A percentile compares a stretch with the other conserved stretches of the same genome.
Conservation (phyloP, 2,888 invertebrate species). For the Loripinus fragilis region DNA sequence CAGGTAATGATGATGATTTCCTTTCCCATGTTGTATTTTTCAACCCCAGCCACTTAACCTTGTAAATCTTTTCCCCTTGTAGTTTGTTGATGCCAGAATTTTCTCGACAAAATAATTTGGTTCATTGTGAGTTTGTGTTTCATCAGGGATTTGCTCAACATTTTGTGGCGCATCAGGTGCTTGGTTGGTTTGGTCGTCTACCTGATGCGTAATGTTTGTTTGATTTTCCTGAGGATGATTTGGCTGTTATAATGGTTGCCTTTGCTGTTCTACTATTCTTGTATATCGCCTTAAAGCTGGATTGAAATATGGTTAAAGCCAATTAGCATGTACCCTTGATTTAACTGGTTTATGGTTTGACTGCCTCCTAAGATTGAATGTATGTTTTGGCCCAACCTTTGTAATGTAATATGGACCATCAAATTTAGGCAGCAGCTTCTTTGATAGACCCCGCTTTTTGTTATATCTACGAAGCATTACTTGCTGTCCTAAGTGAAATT, state of each 20-base stretch:
- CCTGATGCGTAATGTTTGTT: too few relatives aligned
- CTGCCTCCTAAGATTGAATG: background rate
- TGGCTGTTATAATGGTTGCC: background rate
- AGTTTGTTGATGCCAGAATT: constrained; percentile 6
- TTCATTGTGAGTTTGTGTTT: background rate
- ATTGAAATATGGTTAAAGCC: constrained; percentile 14
- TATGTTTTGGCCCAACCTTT: constrained; percentile 39
- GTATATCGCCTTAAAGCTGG: background rate
- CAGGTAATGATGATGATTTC: background rate
- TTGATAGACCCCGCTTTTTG: constrained; percentile 22
- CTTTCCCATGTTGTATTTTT: constrained; percentile 1
- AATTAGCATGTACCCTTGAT: background rate
- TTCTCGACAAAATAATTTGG: constrained; percentile 5
- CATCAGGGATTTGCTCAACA: too few relatives aligned
- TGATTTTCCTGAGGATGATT: too few relatives aligned
- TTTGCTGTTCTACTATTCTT: background rate
- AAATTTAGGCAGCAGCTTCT: constrained; percentile 33
- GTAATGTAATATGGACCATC: constrained; percentile 44
- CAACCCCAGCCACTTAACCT: background rate
- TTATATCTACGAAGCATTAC: constrained; percentile 26
- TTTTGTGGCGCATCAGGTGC: too few relatives aligned
- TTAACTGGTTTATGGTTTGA: too few relatives aligned
- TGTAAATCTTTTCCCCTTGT: background rate
- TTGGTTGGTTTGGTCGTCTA: too few relatives aligned
- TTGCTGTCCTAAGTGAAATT: constrained; percentile 23